Evolutionary conservation across 2,113 vertebrate genomes (phyloP).

Genomic region (Lophura nycthemera): DNA sequence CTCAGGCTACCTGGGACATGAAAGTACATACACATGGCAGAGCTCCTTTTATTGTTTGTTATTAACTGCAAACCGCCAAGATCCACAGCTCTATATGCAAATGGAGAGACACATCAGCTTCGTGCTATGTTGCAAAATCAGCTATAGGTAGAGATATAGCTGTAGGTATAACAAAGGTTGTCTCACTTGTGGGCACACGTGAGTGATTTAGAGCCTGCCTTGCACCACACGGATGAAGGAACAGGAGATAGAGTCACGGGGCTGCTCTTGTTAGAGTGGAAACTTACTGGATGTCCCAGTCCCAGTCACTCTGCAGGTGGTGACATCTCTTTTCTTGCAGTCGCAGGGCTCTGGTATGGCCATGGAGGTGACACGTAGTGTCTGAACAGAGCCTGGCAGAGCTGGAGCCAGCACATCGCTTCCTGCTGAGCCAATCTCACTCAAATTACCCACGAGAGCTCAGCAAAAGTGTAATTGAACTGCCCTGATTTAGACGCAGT

Average conservation of each 20-base stretch:
- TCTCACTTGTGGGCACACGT: background rate
- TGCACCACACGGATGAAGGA: background rate
- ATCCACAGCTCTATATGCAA: background rate
- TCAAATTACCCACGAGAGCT: slow-evolving; percentile 28
- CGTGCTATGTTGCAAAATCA: background rate
- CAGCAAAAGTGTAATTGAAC: slow-evolving; percentile 10
- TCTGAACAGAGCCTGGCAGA: background rate
- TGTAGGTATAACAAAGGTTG: background rate
- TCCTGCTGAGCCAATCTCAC: slow-evolving; percentile 43
- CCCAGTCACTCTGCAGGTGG: fast-evolving
- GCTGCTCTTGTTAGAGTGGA: background rate
- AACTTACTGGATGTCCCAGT: background rate
- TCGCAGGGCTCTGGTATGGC: background rate
- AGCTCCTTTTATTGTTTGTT: slow-evolving; percentile 46
- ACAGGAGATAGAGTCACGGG: no score
- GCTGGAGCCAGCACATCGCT: background rate
- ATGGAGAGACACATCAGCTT: background rate
- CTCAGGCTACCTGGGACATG: slow-evolving; percentile 57
- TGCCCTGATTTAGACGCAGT: background rate
- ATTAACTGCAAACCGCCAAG: slow-evolving; percentile 9
- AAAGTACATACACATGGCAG: slow-evolving; percentile 27
- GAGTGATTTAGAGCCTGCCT: background rate
- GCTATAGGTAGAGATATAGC: background rate
- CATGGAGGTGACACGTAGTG: background rate
- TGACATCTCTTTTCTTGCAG: background rate